Evolutionary conservation across 2,113 vertebrate species (phyloP), one percentile per base, ranked within the genome.

Genomic region (Lamprologus lemairii): DNA sequence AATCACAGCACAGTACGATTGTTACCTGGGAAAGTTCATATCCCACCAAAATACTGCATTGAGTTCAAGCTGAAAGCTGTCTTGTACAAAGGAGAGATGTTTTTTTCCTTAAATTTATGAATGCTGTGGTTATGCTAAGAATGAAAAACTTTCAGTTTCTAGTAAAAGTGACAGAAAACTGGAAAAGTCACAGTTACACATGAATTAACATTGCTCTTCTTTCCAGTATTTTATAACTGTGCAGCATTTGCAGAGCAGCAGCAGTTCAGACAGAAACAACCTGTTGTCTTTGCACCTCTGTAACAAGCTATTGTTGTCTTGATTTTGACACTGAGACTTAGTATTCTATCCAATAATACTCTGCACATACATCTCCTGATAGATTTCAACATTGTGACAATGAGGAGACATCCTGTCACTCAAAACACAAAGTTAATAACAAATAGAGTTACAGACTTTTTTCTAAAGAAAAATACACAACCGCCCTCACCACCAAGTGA

Each of bases 121-220:
- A 53, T 53, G 19, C 49, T 53, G 49, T 53, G 49, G 19, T 53
- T 53, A 1, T 53, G 49, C 49, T 53, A 6, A n/a, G 49, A 53
- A 2, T 2, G 49, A 53, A 53, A 53, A 53, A 53, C 49, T 10
- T 53, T 53, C 49, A 53, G 49, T 53, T 53, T 53, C 49, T 53
- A 9, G 49, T 53, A 53, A 53, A 53, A 53, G 49, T 53, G 49
- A 53, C 0, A 53, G 19, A 53, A 53, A 53, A n/a, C 49, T n/a
- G 19, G 49, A 53, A n/a, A 53, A 10, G 19, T 10, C 49, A 51
- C 49, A 53, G 9, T n/a, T 53, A 53, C 19, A 53, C 49, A 53
- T 53, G 19, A n/a, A 53, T 53, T 53, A 10, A 53, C 19, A 53
- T n/a, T 53, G 0, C 49, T 1, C 9, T 51, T 51, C 49, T 53